Percentiles rank a stretch among this genome's conserved stretches.
These are phyloP conservation scores for Leptinotarsa lineolata DNA, from an alignment of 1,140 invertebrate species.

Conservation along the genomic window DNA sequence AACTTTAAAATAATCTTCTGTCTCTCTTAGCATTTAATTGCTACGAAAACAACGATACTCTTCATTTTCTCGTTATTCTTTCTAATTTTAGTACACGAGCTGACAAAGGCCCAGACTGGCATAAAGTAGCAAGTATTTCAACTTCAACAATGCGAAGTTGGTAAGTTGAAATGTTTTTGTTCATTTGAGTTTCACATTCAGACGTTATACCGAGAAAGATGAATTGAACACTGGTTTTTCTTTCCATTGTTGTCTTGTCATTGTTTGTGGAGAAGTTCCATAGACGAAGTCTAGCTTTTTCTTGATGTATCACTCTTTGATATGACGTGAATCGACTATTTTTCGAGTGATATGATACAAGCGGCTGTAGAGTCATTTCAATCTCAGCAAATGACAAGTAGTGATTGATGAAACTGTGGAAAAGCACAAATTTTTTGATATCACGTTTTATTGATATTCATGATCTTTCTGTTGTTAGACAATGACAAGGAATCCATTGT, in stretches of 20 bases:
- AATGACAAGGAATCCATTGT: too few species aligned
- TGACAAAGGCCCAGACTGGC: background rate
- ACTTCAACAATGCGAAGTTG: background rate
- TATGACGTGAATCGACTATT: background rate
- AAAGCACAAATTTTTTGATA: background rate
- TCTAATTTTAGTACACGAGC: background rate
- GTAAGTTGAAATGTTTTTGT: slow-evolving; percentile 2
- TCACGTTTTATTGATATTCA: background rate
- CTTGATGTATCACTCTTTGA: background rate
- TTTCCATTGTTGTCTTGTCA: background rate
- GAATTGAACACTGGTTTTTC: background rate
- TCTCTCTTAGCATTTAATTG: too few species aligned
- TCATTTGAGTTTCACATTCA: slow-evolving; percentile 2
- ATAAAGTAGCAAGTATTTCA: slow-evolving; percentile 2
- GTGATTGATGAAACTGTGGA: background rate
- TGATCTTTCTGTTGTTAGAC: too few species aligned
- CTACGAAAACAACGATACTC: background rate
- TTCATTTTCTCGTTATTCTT: slow-evolving; percentile 1
- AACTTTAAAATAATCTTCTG: too few species aligned
- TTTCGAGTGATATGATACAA: background rate
- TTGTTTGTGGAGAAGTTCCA: background rate
- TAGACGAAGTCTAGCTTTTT: background rate
- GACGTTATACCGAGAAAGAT: background rate
- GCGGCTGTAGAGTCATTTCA: background rate
- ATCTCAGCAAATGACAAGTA: background rate